Evolutionary conservation across 2,888 invertebrate genomes (phyloP).

Genomic region (Drosophila lacicola): DNA sequence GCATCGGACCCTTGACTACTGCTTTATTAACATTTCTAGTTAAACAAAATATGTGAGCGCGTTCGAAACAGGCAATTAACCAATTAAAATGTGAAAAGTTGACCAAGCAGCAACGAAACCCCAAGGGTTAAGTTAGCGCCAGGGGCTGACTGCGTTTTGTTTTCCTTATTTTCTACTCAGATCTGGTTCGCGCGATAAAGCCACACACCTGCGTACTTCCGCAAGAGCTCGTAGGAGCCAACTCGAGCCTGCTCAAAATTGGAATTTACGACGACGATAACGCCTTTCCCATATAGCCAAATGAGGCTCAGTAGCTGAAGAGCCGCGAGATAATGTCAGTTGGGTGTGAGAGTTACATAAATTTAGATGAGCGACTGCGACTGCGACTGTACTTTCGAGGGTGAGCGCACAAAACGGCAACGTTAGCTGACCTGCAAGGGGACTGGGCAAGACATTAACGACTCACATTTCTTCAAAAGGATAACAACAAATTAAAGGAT

Average conservation of each 20-base stretch:
- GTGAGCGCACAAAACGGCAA: conserved; percentile 1
- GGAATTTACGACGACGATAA: conserved; percentile 58
- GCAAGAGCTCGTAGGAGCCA: conserved; percentile 1
- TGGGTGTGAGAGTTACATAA: conserved; percentile 60
- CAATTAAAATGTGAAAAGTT: conserved; percentile 72
- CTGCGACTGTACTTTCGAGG: conserved; percentile 38
- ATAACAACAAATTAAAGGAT: conserved; percentile 74
- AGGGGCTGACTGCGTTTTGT: conserved; percentile 48
- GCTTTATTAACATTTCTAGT: conserved; percentile 59
- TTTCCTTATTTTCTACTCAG: conserved; percentile 5
- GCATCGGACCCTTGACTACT: conserved; percentile 19
- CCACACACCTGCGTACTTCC: conserved; percentile 48
- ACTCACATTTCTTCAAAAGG: conserved; percentile 62
- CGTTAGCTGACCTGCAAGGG: conserved; percentile 6
- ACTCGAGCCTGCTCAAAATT: conserved; percentile 50
- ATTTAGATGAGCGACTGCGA: conserved; percentile 31
- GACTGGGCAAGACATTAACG: conserved; percentile 42
- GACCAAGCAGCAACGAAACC: conserved; percentile 19
- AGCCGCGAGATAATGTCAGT: conserved; percentile 51
- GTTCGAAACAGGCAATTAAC: conserved; percentile 67
- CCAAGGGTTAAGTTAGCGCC: conserved; percentile 52
- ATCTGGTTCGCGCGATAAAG: conserved; percentile 50
- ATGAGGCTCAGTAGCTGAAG: conserved; percentile 45
- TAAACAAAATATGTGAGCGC: conserved; percentile 42
- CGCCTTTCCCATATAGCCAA: conserved; percentile 15